A percentile compares a stretch with the other conserved stretches of the same genome.
phyloP scores from a whole-genome alignment of 2,797 vertebrate species.

The Lutjanus campechanus region DNA sequence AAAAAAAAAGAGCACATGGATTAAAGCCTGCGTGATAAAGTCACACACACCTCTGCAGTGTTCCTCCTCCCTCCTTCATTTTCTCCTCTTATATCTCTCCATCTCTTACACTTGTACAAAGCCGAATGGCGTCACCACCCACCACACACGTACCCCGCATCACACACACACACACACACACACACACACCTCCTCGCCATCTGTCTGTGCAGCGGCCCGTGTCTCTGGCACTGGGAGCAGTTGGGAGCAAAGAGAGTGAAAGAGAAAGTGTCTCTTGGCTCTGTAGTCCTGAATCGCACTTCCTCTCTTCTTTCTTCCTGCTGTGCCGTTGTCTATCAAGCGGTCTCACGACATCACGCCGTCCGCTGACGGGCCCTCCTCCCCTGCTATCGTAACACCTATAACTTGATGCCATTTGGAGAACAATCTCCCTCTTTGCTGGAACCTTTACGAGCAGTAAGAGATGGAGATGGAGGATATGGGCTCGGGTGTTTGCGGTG shows the following conservation, averaged over 20 bases:
- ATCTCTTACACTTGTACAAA: conserved; percentile 68
- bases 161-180: conserved; percentile 34
- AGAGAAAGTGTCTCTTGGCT: conserved; percentile 78
- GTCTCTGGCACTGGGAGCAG: conserved; percentile 79
- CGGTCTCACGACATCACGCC: conserved; percentile 55
- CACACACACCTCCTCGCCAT: conserved; percentile 74
- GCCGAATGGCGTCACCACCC: conserved; percentile 73
- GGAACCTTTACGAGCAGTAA: neutral
- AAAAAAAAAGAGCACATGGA: conserved; percentile 23
- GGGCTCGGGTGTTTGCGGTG: conserved; percentile 4
- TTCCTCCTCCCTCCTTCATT: conserved; percentile 51
- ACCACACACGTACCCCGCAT: conserved; percentile 27
- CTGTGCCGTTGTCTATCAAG: conserved; percentile 76
- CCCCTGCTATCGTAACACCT: conserved; percentile 44
- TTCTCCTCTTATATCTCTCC: conserved; percentile 53
- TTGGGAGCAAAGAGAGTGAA: conserved; percentile 74
- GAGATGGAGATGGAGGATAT: conserved; percentile 10
- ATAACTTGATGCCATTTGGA: conserved; percentile 38
- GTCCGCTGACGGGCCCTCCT: conserved; percentile 53
- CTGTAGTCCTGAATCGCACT: conserved; percentile 58
- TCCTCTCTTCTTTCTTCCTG: conserved; percentile 59
- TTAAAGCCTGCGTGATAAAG: conserved; percentile 42
- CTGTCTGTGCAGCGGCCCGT: conserved; percentile 82
- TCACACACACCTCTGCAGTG: conserved; percentile 50
- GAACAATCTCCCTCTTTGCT: conserved; percentile 4